Evolutionary conservation across 2,113 vertebrate species (phyloP), one percentile per base, ranked within the genome.

Genomic region (Dendropsophus ebraccatus): DNA sequence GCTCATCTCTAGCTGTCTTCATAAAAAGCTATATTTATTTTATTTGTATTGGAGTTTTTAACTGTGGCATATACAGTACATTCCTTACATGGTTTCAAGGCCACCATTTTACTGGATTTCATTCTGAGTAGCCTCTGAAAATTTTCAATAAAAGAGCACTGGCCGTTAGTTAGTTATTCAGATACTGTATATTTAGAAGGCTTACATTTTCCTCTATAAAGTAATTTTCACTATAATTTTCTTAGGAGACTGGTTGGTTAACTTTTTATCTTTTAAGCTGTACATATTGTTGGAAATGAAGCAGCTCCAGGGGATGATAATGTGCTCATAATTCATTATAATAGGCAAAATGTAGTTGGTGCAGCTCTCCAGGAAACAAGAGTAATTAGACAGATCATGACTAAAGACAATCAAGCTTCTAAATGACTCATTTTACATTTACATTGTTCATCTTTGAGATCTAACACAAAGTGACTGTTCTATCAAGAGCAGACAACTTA

Each of bases 361-460:
- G 5, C 6, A 0, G 19, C 45, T 16, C 30, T 73, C 52, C 32
- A 75, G 79, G 82, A 88, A 81, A 49, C 2, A 60, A 67, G 21
- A 47, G 41, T 88, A 49, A 87, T 47, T 62, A 65, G 16, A 76
- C n/a, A 37, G 88, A 84, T 79, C 77, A 25, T 50, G 23, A 35
- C 89, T 16, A 16, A 82, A 79, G 9, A 80, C n/a, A 7, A 70
- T 70, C 30, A 82, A 79, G 79, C 41, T 81, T 83, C 60, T 50
- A 73, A 86, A 86, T 86, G 54, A 86, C 76, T 69, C 16, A 88
- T 28, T 25, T 81, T 28, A 50, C 60, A 41, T 87, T 87, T 23
- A 69, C 89, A 88, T 12, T 2, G 85, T 86, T 23, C 84, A 45
- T 35, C 56, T 88, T 88, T 74, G n/a, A 87, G 88, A 87, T 19